Base-by-base conservation (phyloP, 2,797 vertebrate genomes). In the Anabas testudineus region DNA sequence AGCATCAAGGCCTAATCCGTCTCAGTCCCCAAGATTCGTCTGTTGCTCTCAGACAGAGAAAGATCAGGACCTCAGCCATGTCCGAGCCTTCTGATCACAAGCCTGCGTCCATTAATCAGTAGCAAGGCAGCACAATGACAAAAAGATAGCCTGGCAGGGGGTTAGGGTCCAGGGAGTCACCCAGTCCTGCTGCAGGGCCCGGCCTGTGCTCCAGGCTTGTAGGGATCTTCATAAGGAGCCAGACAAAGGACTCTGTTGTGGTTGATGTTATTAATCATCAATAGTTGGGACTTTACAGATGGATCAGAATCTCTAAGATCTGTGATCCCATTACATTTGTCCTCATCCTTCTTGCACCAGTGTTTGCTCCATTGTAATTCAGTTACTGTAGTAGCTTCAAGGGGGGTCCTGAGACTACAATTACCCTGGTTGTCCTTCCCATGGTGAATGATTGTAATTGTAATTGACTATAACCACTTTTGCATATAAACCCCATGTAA, bases 31-130 rank as follows among this genome's bases (percentile, higher is more conserved):
- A 90, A 91, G 92, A 95, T 95, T 94, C 93, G 93, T 96, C 94
- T 93, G 95, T 91, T 93, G 82, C 80, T 65, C 70, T 76, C 52
- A 78, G 79, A 85, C 78, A 75, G 67, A 49, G 58, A 77, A 75
- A 94, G 90, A 92, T 91, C 95, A 94, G 94, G 94, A 95, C 92
- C 93, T 94, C 93, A 82, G 91, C 88, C 80, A 89, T 87, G 91
- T 95, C 86, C 66, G 6, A 78, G 79, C 74, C 86, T 91, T 94
- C 89, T 93, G 89, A 95, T 93, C 91, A 93, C 87, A 91, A 91
- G 82, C 61, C 70, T 85, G 91, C 81, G 34, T 91, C 92, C 93
- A 97, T 97, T 97, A 94, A 96, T 97, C 96, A 97, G 93, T 79
- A 83, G 81, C 89, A 90, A n/a, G 90, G 67, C 75, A 89, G 76